These are phyloP conservation scores for Dryoscopus gambensis DNA, from an alignment of 2,113 vertebrate species.

Conservation along the genomic window DNA sequence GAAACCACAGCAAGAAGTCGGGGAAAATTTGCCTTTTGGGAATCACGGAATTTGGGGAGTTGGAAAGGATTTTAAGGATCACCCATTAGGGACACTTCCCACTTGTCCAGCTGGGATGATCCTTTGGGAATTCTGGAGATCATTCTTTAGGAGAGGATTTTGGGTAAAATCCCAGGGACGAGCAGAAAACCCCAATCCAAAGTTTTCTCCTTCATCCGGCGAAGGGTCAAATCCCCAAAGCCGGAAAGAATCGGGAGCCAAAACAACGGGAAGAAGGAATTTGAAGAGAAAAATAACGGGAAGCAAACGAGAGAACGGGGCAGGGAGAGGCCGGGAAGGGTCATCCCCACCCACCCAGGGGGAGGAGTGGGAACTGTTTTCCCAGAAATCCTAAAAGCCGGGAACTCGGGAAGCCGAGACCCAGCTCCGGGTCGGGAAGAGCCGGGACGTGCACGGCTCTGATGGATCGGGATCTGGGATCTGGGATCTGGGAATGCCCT, in stretches of 20 bases:
- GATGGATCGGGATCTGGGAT: neutral
- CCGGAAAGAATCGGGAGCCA: neutral
- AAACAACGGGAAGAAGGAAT: neutral
- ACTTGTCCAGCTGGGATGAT: neutral
- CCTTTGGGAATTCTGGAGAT: neutral
- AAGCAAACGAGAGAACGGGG: neutral
- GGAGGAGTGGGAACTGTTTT: neutral
- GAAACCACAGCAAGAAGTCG: accelerated
- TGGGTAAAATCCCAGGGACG: neutral
- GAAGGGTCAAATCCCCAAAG: neutral
- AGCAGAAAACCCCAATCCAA: neutral
- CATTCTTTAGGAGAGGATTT: neutral
- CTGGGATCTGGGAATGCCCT: neutral
- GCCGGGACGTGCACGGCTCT: neutral
- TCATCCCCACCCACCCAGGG: neutral
- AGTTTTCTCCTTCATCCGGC: neutral
- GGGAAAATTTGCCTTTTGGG: neutral
- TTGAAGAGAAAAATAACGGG: neutral
- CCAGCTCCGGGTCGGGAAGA: neutral
- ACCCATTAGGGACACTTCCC: neutral
- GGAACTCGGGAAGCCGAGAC: neutral
- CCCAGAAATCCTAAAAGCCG: neutral
- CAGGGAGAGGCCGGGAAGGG: neutral
- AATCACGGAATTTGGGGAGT: neutral
- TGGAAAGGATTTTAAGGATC: neutral